Conservation (phyloP, 2,797 vertebrate genomes). For the Cetoscarus ocellatus region DNA sequence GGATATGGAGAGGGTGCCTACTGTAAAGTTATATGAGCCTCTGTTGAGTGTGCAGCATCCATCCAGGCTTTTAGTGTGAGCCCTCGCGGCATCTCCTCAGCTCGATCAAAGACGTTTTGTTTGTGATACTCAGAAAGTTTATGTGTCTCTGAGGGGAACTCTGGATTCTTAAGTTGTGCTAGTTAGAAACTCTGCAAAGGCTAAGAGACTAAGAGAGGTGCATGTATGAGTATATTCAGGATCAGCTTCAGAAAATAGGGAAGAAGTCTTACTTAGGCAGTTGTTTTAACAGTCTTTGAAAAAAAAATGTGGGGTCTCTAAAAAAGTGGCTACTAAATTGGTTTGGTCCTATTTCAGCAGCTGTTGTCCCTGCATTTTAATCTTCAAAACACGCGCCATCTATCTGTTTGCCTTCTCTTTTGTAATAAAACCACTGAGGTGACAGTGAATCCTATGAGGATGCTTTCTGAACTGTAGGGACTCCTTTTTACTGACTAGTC, state of each 20-base stretch:
- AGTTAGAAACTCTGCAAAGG: slow-evolving; percentile 16
- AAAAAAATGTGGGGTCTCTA: no score
- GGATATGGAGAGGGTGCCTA: slow-evolving; percentile 46
- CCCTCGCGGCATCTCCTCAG: slow-evolving; percentile 41
- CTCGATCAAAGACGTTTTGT: slow-evolving; percentile 8
- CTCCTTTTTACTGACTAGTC: no score
- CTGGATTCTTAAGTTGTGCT: background rate
- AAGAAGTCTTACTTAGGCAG: no score
- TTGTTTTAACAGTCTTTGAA: no score
- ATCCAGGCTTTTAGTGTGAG: slow-evolving; percentile 56
- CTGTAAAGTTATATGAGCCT: slow-evolving; percentile 64
- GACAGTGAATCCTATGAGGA: no score
- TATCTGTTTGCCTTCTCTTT: background rate
- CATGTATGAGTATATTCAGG: no score
- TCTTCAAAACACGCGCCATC: background rate
- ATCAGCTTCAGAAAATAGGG: background rate
- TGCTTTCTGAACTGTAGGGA: background rate
- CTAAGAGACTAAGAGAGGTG: background rate
- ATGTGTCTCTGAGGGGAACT: slow-evolving; percentile 11
- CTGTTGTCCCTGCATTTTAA: no score
- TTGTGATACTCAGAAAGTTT: slow-evolving; percentile 32
- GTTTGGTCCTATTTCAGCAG: no score
- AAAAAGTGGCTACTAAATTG: no score
- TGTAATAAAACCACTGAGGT: background rate
- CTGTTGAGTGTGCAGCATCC: slow-evolving; percentile 28